Base-by-base conservation (phyloP, 2,113 vertebrate genomes). In the Gymnobelideus leadbeateri region DNA sequence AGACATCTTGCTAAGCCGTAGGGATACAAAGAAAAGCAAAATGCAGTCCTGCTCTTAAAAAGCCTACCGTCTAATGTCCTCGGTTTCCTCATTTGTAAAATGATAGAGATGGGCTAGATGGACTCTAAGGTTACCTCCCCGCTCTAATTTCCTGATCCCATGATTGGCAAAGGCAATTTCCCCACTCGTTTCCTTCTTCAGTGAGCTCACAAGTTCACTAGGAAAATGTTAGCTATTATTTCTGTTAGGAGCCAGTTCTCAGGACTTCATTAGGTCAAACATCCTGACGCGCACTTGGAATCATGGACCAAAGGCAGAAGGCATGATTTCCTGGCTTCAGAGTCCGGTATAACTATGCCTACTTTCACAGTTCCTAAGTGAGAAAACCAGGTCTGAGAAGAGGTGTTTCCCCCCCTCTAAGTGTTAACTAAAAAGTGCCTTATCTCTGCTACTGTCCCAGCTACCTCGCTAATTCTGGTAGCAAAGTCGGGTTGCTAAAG, bases 401-500 rank as follows among this genome's bases (percentile, higher is more conserved):
- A 84, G 92, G 95, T 93, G 91, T 92, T 93, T 31, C 43, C 28
- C 25, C 28, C 8, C 1, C 43, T 14, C 68, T 52, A 98, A 98
- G 94, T 43, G 96, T 97, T 98, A 98, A 98, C 93, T 98, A 94
- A 68, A 97, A 98, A 97, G 97, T 93, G 55, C 95, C 93, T 97
- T 92, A 47, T 96, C 92, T 97, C 95, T 91, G 93, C 92, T 26
- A 25, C 95, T 95, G 93, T 96, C 96, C 95, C 97, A 61, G 53
- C 47, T 97, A 97, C 94, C 92, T 97, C 92, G 50, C 92, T 97
- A 96, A 98, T 98, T 96, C 94, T 92, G 77, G 96, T 96, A 97
- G 96, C 96, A 96, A 97, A 98, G 97, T 97, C 97, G 93, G 54
- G 95, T 96, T 98, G 98, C 97, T 98, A 97, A 98, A 95, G 97